phyloP scores from a whole-genome alignment of 2,888 invertebrate species.

The Malachius bipustulatus region DNA sequence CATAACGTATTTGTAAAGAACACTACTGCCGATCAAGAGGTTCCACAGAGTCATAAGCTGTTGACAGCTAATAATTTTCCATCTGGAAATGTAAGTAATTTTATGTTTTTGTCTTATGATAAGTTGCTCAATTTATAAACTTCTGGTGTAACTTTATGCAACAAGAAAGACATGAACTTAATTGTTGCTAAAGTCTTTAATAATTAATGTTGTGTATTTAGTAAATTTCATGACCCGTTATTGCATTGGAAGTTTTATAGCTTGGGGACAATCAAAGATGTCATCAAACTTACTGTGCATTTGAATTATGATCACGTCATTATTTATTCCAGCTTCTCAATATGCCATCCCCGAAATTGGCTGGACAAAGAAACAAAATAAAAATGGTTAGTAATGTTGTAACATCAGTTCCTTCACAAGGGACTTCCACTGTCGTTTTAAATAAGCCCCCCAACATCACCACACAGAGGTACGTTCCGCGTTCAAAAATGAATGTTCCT shows the following conservation, averaged over 20 bases:
- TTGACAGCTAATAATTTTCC: slow-evolving; percentile 33
- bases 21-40: slow-evolving; percentile 25
- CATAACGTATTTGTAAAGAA: slow-evolving; percentile 38
- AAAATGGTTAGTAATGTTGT: slow-evolving; percentile 35
- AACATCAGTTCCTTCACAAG: slow-evolving; percentile 19
- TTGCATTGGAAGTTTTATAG: no score
- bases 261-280: no score
- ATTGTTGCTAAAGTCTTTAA: neutral
- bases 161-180: slow-evolving; percentile 6
- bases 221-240: no score
- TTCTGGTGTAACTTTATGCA: no score
- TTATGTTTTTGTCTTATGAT: no score
- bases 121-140: no score
- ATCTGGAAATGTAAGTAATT: slow-evolving; percentile 30
- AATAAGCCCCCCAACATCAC: slow-evolving; percentile 25
- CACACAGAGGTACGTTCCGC: slow-evolving; percentile 26
- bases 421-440: slow-evolving; percentile 27
- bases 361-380: slow-evolving; percentile 35
- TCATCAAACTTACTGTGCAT: no score
- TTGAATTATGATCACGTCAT: no score
- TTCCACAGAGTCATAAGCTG: slow-evolving; percentile 33
- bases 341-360: slow-evolving; percentile 19
- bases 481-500: slow-evolving; percentile 28
- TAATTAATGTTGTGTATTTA: no score
- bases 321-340: slow-evolving; percentile 15